Conservation (phyloP, 2,113 vertebrate genomes). For the Synodontis membranacea region DNA sequence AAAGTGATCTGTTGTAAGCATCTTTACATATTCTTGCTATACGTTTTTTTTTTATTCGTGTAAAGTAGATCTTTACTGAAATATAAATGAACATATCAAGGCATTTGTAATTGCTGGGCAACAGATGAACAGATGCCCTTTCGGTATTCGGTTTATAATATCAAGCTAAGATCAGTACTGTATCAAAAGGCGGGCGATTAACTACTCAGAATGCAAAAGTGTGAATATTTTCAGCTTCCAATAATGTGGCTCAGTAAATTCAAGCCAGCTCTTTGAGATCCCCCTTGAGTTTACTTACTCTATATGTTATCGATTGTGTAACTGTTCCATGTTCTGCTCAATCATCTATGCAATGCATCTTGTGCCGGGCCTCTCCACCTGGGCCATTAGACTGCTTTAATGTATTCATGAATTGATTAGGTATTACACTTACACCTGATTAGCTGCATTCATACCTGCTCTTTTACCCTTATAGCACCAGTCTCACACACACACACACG, state of each 20-base stretch:
- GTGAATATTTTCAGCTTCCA: slow-evolving; percentile 28
- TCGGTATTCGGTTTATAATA: neutral
- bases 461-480: slow-evolving; percentile 43
- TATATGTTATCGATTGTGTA: slow-evolving; percentile 87
- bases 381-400: slow-evolving; percentile 94
- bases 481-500: slow-evolving; percentile 11
- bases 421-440: slow-evolving; percentile 93
- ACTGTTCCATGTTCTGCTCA: slow-evolving; percentile 89
- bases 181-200: slow-evolving; percentile 14
- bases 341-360: slow-evolving; percentile 88
- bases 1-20: neutral
- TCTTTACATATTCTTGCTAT: neutral
- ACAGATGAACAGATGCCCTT: neutral
- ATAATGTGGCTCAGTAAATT: slow-evolving; percentile 60
- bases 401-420: slow-evolving; percentile 98
- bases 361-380: slow-evolving; percentile 87
- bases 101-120: too few relatives aligned
- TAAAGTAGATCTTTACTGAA: neutral
- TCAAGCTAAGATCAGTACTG: neutral
- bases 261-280: slow-evolving; percentile 70
- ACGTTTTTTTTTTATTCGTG: neutral
- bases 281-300: slow-evolving; percentile 84
- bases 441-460: slow-evolving; percentile 86
- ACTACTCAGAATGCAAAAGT: slow-evolving; percentile 23
- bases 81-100: neutral